Evolutionary conservation across 2,113 vertebrate genomes (phyloP), one percentile per base, ranked within the genome.

Genomic region (Muscicapa adusta): DNA sequence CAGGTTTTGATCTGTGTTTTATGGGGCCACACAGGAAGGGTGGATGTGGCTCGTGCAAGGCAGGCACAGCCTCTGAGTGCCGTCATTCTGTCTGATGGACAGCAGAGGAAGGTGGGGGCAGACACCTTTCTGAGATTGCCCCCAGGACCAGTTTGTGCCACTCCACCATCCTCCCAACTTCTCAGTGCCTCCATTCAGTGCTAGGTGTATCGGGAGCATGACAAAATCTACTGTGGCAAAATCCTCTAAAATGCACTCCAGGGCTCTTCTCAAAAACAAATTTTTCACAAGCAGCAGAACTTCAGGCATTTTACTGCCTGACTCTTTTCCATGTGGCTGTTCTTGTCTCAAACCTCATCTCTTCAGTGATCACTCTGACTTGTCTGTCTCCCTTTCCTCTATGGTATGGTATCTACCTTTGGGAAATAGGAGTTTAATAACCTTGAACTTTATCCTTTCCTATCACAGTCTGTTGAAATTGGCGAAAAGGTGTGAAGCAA

Each of bases 1-100:
- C 22, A 11, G 19, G 4, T 45, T 67, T 74, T 4, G 1, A 23
- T 45, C 17, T 18, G 8, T 3, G 1, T 62, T 24, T 63, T 48
- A 26, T 12, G 58, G 5, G 8, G 2, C 17, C 20, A 6, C 25
- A 5, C 0, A 0, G 10, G n/a, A 28, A 72, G 36, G 22, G 34
- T 16, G 77, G 58, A 16, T 10, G 11, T 13, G 19, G 28, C 40
- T 85, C 14, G 2, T 42, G 10, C 13, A 68, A 68, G n/a, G 14
- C 26, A 71, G 56, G 22, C 16, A 33, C 15, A 71, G 34, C 8
- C 34, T 83, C 57, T 0, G 0, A 28, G 31, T 13, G 5, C 10
- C 56, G 25, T 62, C 11, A 40, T 42, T 75, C 63, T 72, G 33
- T 47, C 22, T 61, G 62, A 29, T 6, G 19, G 26, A 47, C 24